Base-by-base conservation (phyloP, 2,797 vertebrate genomes). In the Antrozous pallidus region DNA sequence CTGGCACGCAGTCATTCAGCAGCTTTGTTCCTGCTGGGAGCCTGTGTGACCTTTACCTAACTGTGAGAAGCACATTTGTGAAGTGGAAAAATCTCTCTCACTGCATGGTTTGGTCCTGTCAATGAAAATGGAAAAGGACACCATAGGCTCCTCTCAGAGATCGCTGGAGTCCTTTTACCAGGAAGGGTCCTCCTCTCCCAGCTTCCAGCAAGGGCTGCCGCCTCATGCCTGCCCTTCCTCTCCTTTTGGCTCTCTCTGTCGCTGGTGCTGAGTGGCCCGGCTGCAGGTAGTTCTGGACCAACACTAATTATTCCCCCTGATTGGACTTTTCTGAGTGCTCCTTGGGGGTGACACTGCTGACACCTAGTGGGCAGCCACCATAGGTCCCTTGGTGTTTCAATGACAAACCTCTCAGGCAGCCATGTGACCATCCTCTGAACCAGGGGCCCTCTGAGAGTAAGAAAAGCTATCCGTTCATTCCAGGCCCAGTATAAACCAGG, bases 331-430 rank as follows among this genome's bases (percentile, higher is more conserved):
- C 58, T 14, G 87, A 24, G n/a, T 2, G 24, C 20, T 38, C 47
- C 8, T 38, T 58, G 13, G 36, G 56, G 92, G 81, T 96, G 81
- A 11, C 77, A 2, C 90, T 47, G 94, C 96, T 97, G 98, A 97
- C 98, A 98, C 95, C 98, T 98, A 97, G 96, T 97, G 98, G 98
- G 65, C 10, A 17, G n/a, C 22, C 1, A 1, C 0, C 0, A 58
- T 36, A 95, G 88, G 61, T 96, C 54, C 51, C 13, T 61, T 0
- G 0, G 7, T 0, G 6, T 1, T 47, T 79, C 17, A 45, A 14
- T 3, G 7, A 33, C 11, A 33, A 69, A 5, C 2, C 7, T 1
- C 5, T 28, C 56, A 47, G 49, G 58, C 31, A 51, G 49, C 5
- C 13, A 0, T n/a, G 24, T 3, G 24, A 26, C 45, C 10, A 17